Evolutionary conservation across 2,113 vertebrate species (phyloP).

Genomic region (Polypterus senegalus): DNA sequence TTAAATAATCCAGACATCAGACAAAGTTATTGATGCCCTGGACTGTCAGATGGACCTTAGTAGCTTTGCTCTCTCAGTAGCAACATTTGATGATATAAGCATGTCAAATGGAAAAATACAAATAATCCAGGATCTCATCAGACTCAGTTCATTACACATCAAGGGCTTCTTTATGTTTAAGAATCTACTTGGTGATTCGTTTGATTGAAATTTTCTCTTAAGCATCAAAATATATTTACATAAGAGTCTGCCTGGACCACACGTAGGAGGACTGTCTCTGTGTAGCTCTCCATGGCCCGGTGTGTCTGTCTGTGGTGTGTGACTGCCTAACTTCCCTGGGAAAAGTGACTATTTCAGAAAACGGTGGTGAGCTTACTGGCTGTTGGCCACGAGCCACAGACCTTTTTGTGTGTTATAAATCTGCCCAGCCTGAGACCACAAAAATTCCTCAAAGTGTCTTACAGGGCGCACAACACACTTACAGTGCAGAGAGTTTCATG

Average conservation of each 20-base stretch:
- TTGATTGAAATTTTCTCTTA: slow-evolving; percentile 26
- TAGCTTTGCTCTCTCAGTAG: too few species aligned
- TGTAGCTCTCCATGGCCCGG: slow-evolving; percentile 6
- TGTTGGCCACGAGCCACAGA: background rate
- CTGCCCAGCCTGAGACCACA: background rate
- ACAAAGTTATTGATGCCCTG: too few species aligned
- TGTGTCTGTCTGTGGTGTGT: slow-evolving; percentile 11
- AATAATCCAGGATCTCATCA: too few species aligned
- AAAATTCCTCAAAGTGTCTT: too few species aligned
- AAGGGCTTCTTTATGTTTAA: slow-evolving; percentile 13
- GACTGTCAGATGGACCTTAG: too few species aligned
- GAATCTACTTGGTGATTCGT: background rate
- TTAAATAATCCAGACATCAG: too few species aligned
- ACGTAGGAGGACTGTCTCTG: slow-evolving; percentile 42
- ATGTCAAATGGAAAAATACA: too few species aligned
- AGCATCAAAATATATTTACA: slow-evolving; percentile 43
- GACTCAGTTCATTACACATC: background rate
- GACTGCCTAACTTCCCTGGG: slow-evolving; percentile 6
- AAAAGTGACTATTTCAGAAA: slow-evolving; percentile 6
- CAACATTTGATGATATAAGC: too few species aligned
- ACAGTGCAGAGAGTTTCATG: too few species aligned
- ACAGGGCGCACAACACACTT: too few species aligned
- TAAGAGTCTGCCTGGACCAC: slow-evolving; percentile 48
- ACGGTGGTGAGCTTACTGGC: background rate
- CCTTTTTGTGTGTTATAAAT: slow-evolving; percentile 8